Evolutionary conservation across 2,888 invertebrate species (phyloP), one percentile per base, ranked within the genome.

Genomic region (Drosophila nigricruria): DNA sequence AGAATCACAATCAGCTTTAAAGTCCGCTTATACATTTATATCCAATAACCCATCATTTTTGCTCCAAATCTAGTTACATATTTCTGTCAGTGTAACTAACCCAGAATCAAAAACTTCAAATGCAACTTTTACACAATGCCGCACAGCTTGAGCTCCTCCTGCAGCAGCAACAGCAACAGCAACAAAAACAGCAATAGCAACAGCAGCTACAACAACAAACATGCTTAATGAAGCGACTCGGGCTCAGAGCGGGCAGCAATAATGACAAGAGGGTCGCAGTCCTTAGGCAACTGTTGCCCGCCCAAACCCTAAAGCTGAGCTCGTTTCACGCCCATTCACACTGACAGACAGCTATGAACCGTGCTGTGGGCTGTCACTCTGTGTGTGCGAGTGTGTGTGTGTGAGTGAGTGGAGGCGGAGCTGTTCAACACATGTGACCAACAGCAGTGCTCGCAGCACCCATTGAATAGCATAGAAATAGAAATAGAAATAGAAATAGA

Each of bases 141-240:
- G 79, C 87, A 82, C 82, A 87, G 88, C 87, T 87, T 65, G 82
- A 67, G 67, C 43, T 77, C 20, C 36, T 36, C 36, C 36, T 16
- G 54, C 73, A 49, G 8, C 70, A 63, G 43, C 50, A 47, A 53
- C 49, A 60, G 38, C 45, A 66, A 20, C 36, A 16, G 42, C 70
- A 53, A 52, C 43, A 64, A 43, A 43, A 56, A 18, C n/a, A 54
- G 42, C 67, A 58, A 10, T 59, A 63, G 49, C 58, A 60, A 49
- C 45, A 66, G 32, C 36, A 16, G 52, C 72, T 57, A 61, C 36
- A 67, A 54, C 50, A 56, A 57, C 34, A 57, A 57, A 42, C 27
- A 82, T 80, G 73, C 83, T 82, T 84, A 84, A 88, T 88, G 88
- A 84, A 84, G 81, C 88, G 63, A 70, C 77, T 65, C 77, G 59